Conservation (phyloP, 2,888 invertebrate species). For the Hypercompe scribonia region DNA sequence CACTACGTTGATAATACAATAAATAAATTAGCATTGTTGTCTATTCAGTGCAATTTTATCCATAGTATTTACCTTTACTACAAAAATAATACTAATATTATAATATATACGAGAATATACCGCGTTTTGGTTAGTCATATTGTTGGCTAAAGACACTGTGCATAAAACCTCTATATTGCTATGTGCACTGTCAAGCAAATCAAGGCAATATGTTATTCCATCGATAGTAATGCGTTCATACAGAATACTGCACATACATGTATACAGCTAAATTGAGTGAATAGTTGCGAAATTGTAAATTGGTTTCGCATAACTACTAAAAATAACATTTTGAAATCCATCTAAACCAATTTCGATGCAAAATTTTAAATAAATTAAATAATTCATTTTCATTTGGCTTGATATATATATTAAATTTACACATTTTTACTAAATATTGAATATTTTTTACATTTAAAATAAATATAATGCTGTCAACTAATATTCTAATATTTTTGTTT, state of each 20-base stretch:
- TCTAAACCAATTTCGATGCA: not conserved
- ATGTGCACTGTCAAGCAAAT: too few species aligned
- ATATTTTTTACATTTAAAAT: not conserved
- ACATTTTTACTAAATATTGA: not conserved
- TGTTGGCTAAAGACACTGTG: too few species aligned
- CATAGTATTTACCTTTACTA: too few species aligned
- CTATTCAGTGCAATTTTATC: too few species aligned
- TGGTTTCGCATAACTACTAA: not conserved
- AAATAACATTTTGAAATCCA: not conserved
- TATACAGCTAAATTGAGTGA: not conserved
- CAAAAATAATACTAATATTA: too few species aligned
- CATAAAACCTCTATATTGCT: slow-evolving; percentile 16
- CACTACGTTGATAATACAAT: too few species aligned
- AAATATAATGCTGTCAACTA: slow-evolving; percentile 13
- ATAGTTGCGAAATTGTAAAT: not conserved
- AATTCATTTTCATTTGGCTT: not conserved
- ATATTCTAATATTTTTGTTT: slow-evolving; percentile 6
- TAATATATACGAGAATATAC: too few species aligned
- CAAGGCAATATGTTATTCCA: not conserved
- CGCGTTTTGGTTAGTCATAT: too few species aligned
- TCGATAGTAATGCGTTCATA: not conserved
- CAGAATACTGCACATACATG: slow-evolving; percentile 34
- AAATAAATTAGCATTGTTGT: too few species aligned
- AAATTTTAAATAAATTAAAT: not conserved
- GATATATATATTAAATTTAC: not conserved